phyloP scores from a whole-genome alignment of 2,888 invertebrate genomes.

The Asteroscopus sphinx region DNA sequence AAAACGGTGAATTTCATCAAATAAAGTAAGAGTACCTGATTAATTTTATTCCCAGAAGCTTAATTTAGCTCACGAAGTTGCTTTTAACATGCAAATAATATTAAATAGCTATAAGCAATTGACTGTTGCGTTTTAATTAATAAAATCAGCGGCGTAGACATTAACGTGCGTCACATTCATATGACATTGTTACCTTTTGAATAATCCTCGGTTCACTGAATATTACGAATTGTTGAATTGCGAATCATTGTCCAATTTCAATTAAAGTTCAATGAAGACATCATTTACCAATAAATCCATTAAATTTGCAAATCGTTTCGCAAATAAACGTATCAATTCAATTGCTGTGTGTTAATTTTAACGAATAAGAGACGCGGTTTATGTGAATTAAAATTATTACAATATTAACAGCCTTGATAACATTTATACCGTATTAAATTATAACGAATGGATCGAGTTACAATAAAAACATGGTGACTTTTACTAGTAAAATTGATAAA shows the following conservation, averaged over 20 bases:
- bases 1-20: constrained; percentile 4
- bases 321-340: constrained; percentile 60
- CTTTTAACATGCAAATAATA: constrained; percentile 9
- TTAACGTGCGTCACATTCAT: constrained; percentile 54
- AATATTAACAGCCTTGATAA: constrained; percentile 4
- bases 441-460: neutral
- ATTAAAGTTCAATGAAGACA: constrained; percentile 73
- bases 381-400: constrained; percentile 43
- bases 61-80: constrained; percentile 1
- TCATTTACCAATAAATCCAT: constrained; percentile 69
- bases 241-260: constrained; percentile 64
- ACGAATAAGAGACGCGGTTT: constrained; percentile 31
- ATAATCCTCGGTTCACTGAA: constrained; percentile 64
- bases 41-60: constrained; percentile 1
- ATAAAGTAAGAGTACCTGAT: neutral
- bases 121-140: constrained; percentile 60
- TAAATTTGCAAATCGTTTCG: constrained; percentile 57
- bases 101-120: constrained; percentile 31
- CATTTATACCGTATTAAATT: constrained; percentile 3
- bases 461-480: neutral
- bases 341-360: constrained; percentile 30
- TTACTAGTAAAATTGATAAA: neutral
- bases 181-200: constrained; percentile 61
- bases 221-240: constrained; percentile 65
- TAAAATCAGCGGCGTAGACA: constrained; percentile 54